Percentiles rank a stretch among this genome's conserved stretches.
Conservation (phyloP, 2,113 vertebrate species). For the Galemys pyrenaicus region DNA sequence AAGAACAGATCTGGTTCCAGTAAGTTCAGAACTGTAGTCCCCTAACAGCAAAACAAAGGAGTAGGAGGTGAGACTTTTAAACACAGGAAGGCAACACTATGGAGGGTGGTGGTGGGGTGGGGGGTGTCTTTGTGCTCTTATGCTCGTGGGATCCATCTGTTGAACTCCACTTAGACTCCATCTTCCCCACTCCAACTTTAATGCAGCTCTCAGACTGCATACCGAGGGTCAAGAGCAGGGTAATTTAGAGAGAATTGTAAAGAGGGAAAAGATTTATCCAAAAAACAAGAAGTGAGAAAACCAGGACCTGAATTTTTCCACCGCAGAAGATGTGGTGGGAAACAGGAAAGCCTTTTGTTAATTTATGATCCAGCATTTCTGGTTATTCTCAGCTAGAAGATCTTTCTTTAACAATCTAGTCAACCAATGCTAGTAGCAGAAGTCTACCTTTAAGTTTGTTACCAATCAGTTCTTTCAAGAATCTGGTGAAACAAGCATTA, state of each 20-base stretch:
- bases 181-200: slow-evolving; percentile 29
- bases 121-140: too few relatives aligned
- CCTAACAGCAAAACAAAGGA: slow-evolving; percentile 66
- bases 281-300: slow-evolving; percentile 42
- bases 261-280: slow-evolving; percentile 13
- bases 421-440: background rate
- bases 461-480: background rate
- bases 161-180: slow-evolving; percentile 36
- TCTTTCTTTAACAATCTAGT: background rate
- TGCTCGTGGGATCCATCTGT: slow-evolving; percentile 64
- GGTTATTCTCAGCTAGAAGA: background rate
- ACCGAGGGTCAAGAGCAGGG: slow-evolving; percentile 48
- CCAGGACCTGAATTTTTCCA: slow-evolving; percentile 13
- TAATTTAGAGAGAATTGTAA: slow-evolving; percentile 40
- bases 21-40: slow-evolving; percentile 48
- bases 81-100: slow-evolving; percentile 70
- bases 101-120: too few relatives aligned
- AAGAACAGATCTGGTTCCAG: slow-evolving; percentile 54
- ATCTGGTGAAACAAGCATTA: background rate
- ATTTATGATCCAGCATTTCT: background rate
- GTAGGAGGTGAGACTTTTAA: slow-evolving; percentile 60
- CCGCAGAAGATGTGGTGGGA: background rate
- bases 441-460: background rate
- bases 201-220: slow-evolving; percentile 49
- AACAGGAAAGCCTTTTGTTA: background rate